Evolutionary conservation across 1,140 invertebrate genomes (phyloP).

Genomic region (Leptinotarsa lineolata): DNA sequence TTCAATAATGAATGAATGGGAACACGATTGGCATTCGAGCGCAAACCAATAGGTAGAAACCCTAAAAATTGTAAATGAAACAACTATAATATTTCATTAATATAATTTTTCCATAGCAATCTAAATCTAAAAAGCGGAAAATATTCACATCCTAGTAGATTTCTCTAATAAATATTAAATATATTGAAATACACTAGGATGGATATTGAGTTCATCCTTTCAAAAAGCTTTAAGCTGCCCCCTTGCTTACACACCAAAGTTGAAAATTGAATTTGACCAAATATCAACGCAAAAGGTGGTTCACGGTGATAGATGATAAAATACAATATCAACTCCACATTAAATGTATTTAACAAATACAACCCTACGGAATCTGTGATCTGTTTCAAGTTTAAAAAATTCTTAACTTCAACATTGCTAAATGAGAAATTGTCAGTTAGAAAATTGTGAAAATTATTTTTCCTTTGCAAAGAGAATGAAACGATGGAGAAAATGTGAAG

Average conservation of each 20-base stretch:
- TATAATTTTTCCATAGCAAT: slow-evolving; percentile 19
- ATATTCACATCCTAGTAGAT: slow-evolving; percentile 27
- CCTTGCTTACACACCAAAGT: slow-evolving; percentile 49
- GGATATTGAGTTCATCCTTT: slow-evolving; percentile 28
- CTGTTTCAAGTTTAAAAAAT: too few species aligned
- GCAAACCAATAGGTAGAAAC: background rate
- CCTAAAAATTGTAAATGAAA: background rate
- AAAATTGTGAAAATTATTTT: slow-evolving; percentile 22
- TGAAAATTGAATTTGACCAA: slow-evolving; percentile 33
- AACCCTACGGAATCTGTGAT: slow-evolving; percentile 21
- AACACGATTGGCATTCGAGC: too few species aligned
- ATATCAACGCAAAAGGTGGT: slow-evolving; percentile 20
- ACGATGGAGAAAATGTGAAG: too few species aligned
- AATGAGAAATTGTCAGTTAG: slow-evolving; percentile 10
- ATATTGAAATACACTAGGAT: slow-evolving; percentile 22
- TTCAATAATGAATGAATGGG: too few species aligned
- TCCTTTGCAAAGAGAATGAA: too few species aligned
- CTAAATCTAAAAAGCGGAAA: slow-evolving; percentile 27
- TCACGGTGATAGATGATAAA: slow-evolving; percentile 18
- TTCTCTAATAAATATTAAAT: slow-evolving; percentile 9
- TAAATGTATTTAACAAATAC: slow-evolving; percentile 32
- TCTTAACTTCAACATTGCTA: too few species aligned
- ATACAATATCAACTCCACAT: slow-evolving; percentile 27
- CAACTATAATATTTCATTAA: background rate
- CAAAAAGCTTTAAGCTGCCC: slow-evolving; percentile 52